These are phyloP conservation scores for Sphaerophoria rueppellii DNA, from an alignment of 2,888 invertebrate species.

Conservation along the genomic window DNA sequence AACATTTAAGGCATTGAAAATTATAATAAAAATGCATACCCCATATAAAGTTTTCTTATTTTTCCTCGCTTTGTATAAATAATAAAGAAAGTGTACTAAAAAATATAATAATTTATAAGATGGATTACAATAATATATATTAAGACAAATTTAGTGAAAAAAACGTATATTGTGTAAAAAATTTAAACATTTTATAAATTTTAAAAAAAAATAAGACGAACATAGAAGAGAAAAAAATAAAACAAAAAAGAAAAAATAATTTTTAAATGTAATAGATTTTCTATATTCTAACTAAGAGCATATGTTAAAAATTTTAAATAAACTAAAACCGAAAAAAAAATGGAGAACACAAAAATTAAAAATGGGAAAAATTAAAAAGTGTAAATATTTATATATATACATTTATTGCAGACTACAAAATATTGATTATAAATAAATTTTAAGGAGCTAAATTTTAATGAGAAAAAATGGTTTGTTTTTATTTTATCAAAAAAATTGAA, in stretches of 20 bases:
- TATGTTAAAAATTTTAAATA: constrained; percentile 54
- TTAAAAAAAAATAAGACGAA: constrained; percentile 7
- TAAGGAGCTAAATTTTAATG: constrained; percentile 62
- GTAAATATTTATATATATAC: constrained; percentile 47
- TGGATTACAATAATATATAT: constrained; percentile 69
- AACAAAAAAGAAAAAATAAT: constrained; percentile 34
- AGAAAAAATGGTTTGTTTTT: constrained; percentile 2
- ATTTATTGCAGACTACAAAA: constrained; percentile 56
- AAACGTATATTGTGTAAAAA: constrained; percentile 52
- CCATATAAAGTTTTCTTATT: constrained; percentile 27
- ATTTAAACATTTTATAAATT: constrained; percentile 39
- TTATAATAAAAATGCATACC: constrained; percentile 48
- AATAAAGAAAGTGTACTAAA: constrained; percentile 52
- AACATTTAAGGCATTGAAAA: constrained; percentile 57
- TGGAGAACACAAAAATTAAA: constrained; percentile 49
- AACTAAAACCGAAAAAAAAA: constrained; percentile 9
- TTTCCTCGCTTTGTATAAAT: constrained; percentile 67
- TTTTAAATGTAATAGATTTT: constrained; percentile 71
- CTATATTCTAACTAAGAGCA: constrained; percentile 69
- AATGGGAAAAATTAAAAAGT: constrained; percentile 34
- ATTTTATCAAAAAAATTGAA: background rate
- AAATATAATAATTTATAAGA: constrained; percentile 53
- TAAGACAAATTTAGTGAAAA: constrained; percentile 23
- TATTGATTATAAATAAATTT: constrained; percentile 66
- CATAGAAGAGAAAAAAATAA: constrained; percentile 17